These are phyloP conservation scores for Cabera pusaria DNA, from an alignment of 2,888 invertebrate genomes.

Conservation along the genomic window DNA sequence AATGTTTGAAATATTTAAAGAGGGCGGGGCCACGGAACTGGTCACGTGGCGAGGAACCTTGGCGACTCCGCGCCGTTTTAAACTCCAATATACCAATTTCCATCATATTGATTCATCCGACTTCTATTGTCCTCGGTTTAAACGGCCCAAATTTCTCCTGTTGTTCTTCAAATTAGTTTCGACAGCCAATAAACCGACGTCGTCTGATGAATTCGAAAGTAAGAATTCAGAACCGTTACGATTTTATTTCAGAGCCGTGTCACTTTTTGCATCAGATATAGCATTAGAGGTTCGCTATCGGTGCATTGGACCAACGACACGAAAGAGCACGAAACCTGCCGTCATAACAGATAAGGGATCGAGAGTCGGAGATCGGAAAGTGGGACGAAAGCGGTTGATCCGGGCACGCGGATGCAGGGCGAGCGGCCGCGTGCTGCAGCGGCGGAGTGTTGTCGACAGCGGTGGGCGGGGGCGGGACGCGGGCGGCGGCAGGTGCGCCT, in stretches of 20 bases:
- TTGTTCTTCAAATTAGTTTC: constrained; percentile 18
- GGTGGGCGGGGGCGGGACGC: constrained; percentile 68
- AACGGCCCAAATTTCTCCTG: constrained; percentile 34
- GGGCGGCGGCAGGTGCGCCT: constrained; percentile 52
- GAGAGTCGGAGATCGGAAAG: constrained; percentile 58
- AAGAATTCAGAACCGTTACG: constrained; percentile 9
- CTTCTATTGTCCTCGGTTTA: constrained; percentile 40
- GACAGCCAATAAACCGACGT: constrained; percentile 15
- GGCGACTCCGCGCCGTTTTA: constrained; percentile 31
- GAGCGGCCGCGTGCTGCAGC: constrained; percentile 65
- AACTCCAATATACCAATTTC: constrained; percentile 45
- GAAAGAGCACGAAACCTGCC: constrained; percentile 33
- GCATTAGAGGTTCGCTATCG: constrained; percentile 9
- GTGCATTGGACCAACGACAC: constrained; percentile 21
- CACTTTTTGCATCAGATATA: constrained; percentile 15
- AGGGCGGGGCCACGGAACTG: constrained; percentile 51
- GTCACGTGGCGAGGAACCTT: constrained; percentile 57
- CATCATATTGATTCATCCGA: constrained; percentile 38
- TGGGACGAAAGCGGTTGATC: constrained; percentile 64
- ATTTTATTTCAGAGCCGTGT: constrained; percentile 1
- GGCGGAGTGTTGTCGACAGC: constrained; percentile 71
- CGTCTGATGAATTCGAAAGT: constrained; percentile 14
- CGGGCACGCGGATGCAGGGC: constrained; percentile 65
- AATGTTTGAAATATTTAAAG: constrained; percentile 64
- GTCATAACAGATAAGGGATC: constrained; percentile 36